These are phyloP conservation scores for Chrysopilus asiliformis DNA, from an alignment of 2,888 invertebrate genomes.

Conservation along the genomic window DNA sequence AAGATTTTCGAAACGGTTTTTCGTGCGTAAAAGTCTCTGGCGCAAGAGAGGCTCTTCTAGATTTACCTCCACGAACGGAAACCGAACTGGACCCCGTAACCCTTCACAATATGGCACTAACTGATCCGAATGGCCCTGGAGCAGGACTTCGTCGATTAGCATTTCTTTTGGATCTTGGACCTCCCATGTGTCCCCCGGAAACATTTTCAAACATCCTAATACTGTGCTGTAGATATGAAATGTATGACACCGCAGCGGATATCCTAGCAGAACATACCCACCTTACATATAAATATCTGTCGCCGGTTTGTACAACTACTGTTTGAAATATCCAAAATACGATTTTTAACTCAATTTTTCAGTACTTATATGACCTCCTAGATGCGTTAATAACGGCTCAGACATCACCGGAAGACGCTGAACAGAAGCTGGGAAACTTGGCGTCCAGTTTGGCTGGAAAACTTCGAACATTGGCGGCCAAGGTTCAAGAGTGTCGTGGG, in stretches of 20 bases:
- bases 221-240: conserved; percentile 93
- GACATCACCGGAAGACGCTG: conserved; percentile 91
- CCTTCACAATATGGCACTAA: conserved; percentile 88
- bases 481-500: conserved; percentile 82
- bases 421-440: conserved; percentile 88
- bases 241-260: conserved; percentile 95
- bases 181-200: conserved; percentile 78
- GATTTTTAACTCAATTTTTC: conserved; percentile 18
- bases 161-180: conserved; percentile 88
- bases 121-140: conserved; percentile 84
- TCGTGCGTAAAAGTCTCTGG: conserved; percentile 48
- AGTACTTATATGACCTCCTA: conserved; percentile 87
- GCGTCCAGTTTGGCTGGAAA: conserved; percentile 83
- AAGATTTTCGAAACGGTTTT: too few relatives aligned
- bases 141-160: conserved; percentile 68
- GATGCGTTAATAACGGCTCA: conserved; percentile 96
- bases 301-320: conserved; percentile 47
- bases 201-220: conserved; percentile 92
- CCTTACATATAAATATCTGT: conserved; percentile 87
- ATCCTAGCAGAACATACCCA: conserved; percentile 95
- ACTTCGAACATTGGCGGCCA: conserved; percentile 81
- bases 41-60: conserved; percentile 72
- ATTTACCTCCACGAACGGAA: conserved; percentile 87
- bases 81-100: conserved; percentile 97
- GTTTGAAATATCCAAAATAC: neutral